Evolutionary conservation across 2,797 vertebrate species (phyloP), one percentile per base, ranked within the genome.

Genomic region (Enteromius paludinosus): DNA sequence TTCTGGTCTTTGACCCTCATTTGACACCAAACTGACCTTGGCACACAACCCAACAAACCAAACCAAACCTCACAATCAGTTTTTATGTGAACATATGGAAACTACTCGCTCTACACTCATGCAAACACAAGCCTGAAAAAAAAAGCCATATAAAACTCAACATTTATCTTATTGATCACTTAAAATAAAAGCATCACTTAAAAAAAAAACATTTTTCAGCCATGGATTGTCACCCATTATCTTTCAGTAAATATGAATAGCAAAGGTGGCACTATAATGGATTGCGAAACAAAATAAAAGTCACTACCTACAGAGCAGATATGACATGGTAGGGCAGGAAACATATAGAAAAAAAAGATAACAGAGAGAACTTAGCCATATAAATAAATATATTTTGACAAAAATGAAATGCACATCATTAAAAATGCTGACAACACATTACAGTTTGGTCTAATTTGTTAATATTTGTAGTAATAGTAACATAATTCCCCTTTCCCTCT

Each of bases 231-330:
- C 5, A 9, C 8, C 11, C 12, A 35, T 9, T 1, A 8, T 38
- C 20, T 74, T 18, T 25, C 41, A 77, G 25, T 77, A 30, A 33
- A 64, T 28, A 61, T 11, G 23, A 62, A 76, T 43, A 23, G 11
- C 61, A 65, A 11, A 49, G 25, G 10, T 15, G 43, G 64, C 23
- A 45, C 25, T 49, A 14, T 33, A 33, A 33, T 47, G 3, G 23
- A 35, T 66, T 35, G 25, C 23, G 20, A 8, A 45, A 3, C 18
- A 25, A 66, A 43, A 59, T 38, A 4, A 30, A 35, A 78, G 43
- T 49, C 61, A 38, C 61, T 78, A 78, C 76, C 76, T 78, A 18
- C 20, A 66, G 20, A 75, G 18, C 41, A 45, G 28, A 30, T 25
- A 56, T 64, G 28, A 35, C 12, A 65, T 33, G 20, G 43, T 49